Percentiles rank a stretch among this genome's conserved stretches.
phyloP scores from a whole-genome alignment of 1,140 invertebrate genomes.

The Drosophila watanabei region DNA sequence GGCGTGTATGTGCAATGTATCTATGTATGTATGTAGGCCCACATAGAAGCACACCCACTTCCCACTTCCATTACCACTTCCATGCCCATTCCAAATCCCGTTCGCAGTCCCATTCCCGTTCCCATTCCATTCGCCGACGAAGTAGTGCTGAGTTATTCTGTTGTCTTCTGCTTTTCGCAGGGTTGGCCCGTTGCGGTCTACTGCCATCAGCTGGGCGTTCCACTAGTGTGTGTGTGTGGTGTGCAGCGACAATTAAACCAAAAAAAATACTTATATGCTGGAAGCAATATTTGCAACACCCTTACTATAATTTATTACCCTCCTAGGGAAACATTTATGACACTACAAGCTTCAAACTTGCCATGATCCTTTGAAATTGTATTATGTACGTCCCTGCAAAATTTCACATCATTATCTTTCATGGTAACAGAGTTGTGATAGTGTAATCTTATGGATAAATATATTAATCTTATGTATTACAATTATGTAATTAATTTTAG shows the following conservation, averaged over 20 bases:
- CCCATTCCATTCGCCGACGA: constrained; percentile 21
- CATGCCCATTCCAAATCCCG: constrained; percentile 40
- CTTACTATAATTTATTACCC: not conserved
- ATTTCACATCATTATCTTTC: constrained; percentile 3
- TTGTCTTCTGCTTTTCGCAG: constrained; percentile 63
- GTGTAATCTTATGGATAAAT: not conserved
- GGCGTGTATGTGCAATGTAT: constrained; percentile 6
- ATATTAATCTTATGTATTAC: too few species aligned
- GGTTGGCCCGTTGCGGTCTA: constrained; percentile 77
- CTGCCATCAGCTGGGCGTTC: constrained; percentile 64
- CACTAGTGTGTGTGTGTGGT: constrained; percentile 31
- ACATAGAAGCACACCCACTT: constrained; percentile 45
- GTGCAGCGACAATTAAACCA: constrained; percentile 69
- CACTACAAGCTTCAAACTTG: not conserved
- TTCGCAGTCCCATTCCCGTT: constrained; percentile 36
- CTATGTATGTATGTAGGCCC: constrained; percentile 23
- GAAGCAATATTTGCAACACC: constrained; percentile 9
- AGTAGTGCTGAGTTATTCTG: constrained; percentile 16
- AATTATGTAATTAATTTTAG: not conserved
- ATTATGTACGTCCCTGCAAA: not conserved
- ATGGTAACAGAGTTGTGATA: not conserved
- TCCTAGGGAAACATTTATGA: not conserved
- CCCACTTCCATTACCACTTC: constrained; percentile 36
- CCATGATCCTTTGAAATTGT: not conserved
- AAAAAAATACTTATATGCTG: constrained; percentile 1